phyloP scores from a whole-genome alignment of 2,888 invertebrate genomes.

The Odiellus spinosus region DNA sequence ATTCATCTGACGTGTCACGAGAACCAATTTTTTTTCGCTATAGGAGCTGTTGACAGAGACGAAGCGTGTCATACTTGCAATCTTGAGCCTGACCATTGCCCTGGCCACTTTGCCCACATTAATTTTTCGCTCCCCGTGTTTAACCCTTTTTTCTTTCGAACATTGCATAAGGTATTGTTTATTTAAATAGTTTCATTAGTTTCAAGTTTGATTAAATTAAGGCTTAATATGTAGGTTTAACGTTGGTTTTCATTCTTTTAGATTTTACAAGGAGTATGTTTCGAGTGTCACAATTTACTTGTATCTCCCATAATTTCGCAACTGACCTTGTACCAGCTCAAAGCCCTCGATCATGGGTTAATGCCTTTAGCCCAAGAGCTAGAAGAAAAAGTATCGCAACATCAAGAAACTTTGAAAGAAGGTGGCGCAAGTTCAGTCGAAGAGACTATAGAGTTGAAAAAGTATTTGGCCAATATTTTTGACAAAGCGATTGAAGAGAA shows the following conservation, averaged over 20 bases:
- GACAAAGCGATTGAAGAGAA: conserved; percentile 1
- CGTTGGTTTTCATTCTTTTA: conserved; percentile 16
- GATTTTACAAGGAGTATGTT: conserved; percentile 34
- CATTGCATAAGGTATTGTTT: conserved; percentile 42
- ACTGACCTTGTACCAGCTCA: conserved; percentile 50
- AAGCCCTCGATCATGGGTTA: conserved; percentile 49
- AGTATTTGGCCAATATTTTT: conserved; percentile 3
- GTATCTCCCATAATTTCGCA: conserved; percentile 17
- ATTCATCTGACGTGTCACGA: neutral
- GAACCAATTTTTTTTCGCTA: conserved; percentile 33
- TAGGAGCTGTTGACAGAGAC: conserved; percentile 36
- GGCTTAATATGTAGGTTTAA: conserved; percentile 4
- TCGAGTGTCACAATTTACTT: conserved; percentile 31
- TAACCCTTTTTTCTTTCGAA: conserved; percentile 73
- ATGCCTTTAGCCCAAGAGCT: conserved; percentile 51
- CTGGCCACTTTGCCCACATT: conserved; percentile 91
- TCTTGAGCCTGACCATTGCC: conserved; percentile 47
- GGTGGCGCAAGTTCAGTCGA: neutral
- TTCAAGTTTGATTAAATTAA: conserved; percentile 4
- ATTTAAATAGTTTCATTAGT: neutral
- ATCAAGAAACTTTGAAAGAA: neutral
- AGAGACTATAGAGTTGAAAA: neutral
- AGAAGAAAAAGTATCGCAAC: conserved; percentile 33
- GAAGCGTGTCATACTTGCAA: conserved; percentile 69
- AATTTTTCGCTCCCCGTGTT: conserved; percentile 70